These are phyloP conservation scores for Andricus curvator DNA, from an alignment of 2,888 invertebrate genomes.

Conservation along the genomic window DNA sequence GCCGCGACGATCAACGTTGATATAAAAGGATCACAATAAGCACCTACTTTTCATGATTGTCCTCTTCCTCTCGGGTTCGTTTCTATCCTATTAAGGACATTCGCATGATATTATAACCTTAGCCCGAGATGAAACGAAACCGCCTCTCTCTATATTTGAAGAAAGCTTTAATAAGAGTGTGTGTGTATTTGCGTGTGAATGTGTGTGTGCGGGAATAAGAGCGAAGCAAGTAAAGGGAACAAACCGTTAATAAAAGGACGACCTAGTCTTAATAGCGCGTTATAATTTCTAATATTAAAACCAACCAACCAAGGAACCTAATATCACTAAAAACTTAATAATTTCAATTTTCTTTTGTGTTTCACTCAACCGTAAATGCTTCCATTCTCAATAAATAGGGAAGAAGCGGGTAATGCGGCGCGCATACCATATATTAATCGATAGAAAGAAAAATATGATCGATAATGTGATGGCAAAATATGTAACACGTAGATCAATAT, in stretches of 20 bases:
- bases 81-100: constrained; percentile 20
- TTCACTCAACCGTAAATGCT: constrained; percentile 16
- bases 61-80: constrained; percentile 24
- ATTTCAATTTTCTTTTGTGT: constrained; percentile 15
- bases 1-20: constrained; percentile 1
- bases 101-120: constrained; percentile 41
- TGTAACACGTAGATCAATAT: no score
- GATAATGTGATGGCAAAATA: no score
- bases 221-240: not conserved
- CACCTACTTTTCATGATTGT: constrained; percentile 33
- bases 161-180: constrained; percentile 27
- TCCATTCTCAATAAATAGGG: not conserved
- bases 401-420: no score
- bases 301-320: not conserved
- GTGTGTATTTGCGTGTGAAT: not conserved
- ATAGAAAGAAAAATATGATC: no score
- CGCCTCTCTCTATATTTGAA: constrained; percentile 31
- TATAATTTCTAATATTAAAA: constrained; percentile 24
- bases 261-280: constrained; percentile 19
- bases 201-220: constrained; percentile 1
- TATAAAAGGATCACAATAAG: constrained; percentile 31
- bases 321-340: constrained; percentile 14
- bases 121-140: constrained; percentile 31
- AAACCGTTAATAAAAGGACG: constrained; percentile 27
- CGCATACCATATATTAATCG: no score